A percentile compares a stretch with the other conserved stretches of the same genome.
Conservation (phyloP, 2,113 vertebrate genomes). For the Illadopsis cleaveri region DNA sequence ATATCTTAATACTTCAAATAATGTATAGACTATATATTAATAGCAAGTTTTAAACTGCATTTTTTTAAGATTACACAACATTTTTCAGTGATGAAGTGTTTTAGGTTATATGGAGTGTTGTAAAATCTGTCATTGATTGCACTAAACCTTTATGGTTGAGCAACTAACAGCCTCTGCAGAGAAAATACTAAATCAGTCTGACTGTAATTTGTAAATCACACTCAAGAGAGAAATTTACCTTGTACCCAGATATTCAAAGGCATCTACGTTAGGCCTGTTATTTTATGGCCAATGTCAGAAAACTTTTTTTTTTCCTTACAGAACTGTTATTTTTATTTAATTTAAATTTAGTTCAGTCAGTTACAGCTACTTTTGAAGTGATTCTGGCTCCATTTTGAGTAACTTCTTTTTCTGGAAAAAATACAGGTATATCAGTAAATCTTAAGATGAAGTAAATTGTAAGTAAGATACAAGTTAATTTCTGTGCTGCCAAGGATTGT, state of each 20-base stretch:
- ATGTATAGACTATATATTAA: constrained; percentile 68
- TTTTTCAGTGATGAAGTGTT: constrained; percentile 69
- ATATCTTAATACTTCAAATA: constrained; percentile 60
- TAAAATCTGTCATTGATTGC: constrained; percentile 73
- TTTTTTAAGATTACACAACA: constrained; percentile 62
- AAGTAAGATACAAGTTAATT: background rate
- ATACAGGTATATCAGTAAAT: background rate
- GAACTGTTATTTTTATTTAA: constrained; percentile 9
- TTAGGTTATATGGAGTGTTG: constrained; percentile 60
- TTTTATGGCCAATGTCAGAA: constrained; percentile 21
- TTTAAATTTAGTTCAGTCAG: background rate
- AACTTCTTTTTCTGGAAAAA: background rate
- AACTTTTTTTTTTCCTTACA: background rate
- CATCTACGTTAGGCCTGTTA: constrained; percentile 3
- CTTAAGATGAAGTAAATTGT: background rate
- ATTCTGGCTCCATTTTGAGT: background rate
- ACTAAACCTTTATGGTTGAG: constrained; percentile 66
- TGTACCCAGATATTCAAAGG: constrained; percentile 1
- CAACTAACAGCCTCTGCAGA: constrained; percentile 51
- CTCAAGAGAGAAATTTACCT: constrained; percentile 39
- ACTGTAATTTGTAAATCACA: constrained; percentile 16
- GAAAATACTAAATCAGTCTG: constrained; percentile 5
- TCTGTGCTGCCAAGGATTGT: background rate
- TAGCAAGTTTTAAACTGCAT: constrained; percentile 59
- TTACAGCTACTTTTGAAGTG: background rate